A percentile compares a stretch with the other conserved stretches of the same genome.
phyloP scores from a whole-genome alignment of 2,888 invertebrate species.

The Endomychus coccineus region DNA sequence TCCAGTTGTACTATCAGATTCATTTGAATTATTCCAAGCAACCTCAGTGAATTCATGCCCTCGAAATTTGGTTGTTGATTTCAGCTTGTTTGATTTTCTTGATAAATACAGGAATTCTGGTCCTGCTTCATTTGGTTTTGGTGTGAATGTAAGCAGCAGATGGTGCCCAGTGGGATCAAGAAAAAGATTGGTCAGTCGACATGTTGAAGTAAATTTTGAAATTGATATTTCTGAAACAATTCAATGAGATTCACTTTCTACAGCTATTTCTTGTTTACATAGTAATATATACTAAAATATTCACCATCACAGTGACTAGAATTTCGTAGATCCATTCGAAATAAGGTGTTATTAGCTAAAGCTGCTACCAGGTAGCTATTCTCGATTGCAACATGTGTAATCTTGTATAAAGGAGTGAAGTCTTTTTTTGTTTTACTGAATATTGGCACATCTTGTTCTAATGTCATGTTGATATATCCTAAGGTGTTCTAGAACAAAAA shows the following conservation, averaged over 20 bases:
- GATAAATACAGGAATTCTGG: slow-evolving; percentile 78
- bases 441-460: slow-evolving; percentile 73
- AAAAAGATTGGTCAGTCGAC: slow-evolving; percentile 61
- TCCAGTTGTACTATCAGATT: slow-evolving; percentile 64
- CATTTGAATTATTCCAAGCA: slow-evolving; percentile 77
- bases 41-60: slow-evolving; percentile 85
- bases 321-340: slow-evolving; percentile 73
- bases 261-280: background rate
- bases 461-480: slow-evolving; percentile 52
- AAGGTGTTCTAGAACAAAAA: slow-evolving; percentile 38
- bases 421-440: slow-evolving; percentile 80
- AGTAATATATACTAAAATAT: background rate
- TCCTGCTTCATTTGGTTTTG: slow-evolving; percentile 49
- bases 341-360: slow-evolving; percentile 72
- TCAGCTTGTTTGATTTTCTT: slow-evolving; percentile 66
- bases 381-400: slow-evolving; percentile 73
- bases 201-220: slow-evolving; percentile 54
- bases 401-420: slow-evolving; percentile 68
- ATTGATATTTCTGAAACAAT: slow-evolving; percentile 33
- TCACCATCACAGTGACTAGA: slow-evolving; percentile 73
- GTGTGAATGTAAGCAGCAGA: slow-evolving; percentile 66
- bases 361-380: slow-evolving; percentile 78
- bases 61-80: slow-evolving; percentile 56
- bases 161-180: slow-evolving; percentile 85
- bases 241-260: background rate